Percentiles rank a stretch among this genome's conserved stretches.
phyloP scores from a whole-genome alignment of 2,888 invertebrate genomes.

The Thera obeliscata region DNA sequence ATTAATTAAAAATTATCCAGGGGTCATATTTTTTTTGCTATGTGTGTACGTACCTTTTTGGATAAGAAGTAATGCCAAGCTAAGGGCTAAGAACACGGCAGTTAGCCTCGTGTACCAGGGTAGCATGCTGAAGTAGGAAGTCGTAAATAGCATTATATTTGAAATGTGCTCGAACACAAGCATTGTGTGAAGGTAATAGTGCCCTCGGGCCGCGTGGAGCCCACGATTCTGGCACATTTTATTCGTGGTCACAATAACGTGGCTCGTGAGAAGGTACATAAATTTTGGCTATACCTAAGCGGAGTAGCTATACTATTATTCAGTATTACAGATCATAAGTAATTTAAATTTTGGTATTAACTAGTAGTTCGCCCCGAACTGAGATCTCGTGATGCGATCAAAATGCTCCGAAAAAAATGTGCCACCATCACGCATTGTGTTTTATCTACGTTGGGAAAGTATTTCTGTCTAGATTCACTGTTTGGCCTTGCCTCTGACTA shows the following conservation, averaged over 20 bases:
- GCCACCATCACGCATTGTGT: too few relatives aligned
- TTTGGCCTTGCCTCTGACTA: too few relatives aligned
- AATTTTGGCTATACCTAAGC: constrained; percentile 21
- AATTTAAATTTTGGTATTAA: neutral
- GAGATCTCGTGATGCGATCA: too few relatives aligned
- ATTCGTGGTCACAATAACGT: constrained; percentile 49
- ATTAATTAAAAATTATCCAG: neutral
- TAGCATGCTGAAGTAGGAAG: constrained; percentile 55
- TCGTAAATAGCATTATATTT: constrained; percentile 74
- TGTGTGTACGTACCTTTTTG: neutral
- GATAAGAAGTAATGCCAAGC: neutral
- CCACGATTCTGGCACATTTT: constrained; percentile 58
- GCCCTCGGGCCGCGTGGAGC: constrained; percentile 65
- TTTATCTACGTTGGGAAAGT: too few relatives aligned
- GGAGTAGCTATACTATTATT: constrained; percentile 18
- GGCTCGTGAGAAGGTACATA: constrained; percentile 37
- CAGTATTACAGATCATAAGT: neutral
- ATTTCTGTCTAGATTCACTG: too few relatives aligned
- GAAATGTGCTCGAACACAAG: constrained; percentile 64
- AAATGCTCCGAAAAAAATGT: too few relatives aligned
- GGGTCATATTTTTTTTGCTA: neutral
- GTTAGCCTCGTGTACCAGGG: constrained; percentile 45
- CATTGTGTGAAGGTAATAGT: constrained; percentile 63
- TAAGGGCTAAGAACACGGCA: constrained; percentile 10
- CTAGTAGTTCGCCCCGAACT: too few relatives aligned